Percentiles rank a stretch among this genome's conserved stretches.
phyloP scores from a whole-genome alignment of 2,113 vertebrate genomes.

The Lates calcarifer region DNA sequence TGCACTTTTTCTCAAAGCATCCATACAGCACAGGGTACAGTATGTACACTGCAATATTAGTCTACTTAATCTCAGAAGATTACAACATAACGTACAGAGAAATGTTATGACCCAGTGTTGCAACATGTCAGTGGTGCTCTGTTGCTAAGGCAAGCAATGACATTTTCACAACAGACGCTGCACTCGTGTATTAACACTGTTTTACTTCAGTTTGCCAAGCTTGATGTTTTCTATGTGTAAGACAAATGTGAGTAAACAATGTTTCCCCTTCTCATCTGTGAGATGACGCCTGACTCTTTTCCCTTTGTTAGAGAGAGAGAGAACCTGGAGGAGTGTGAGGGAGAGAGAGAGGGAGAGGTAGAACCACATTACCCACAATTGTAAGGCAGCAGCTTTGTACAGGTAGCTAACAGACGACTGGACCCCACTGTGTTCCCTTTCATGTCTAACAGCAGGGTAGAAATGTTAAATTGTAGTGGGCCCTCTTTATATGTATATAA shows the following conservation, averaged over 20 bases:
- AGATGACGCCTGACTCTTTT: constrained; percentile 18
- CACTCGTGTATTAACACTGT: constrained; percentile 28
- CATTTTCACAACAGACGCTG: constrained; percentile 14
- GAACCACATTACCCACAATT: constrained; percentile 43
- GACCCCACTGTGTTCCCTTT: constrained; percentile 71
- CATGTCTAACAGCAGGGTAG: constrained; percentile 76
- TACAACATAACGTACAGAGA: neutral
- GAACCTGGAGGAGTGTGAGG: neutral
- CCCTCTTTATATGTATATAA: constrained; percentile 77
- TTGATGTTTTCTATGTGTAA: constrained; percentile 23
- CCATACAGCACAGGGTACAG: neutral
- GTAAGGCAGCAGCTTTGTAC: constrained; percentile 66
- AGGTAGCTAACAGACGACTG: constrained; percentile 68
- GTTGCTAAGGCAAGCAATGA: neutral
- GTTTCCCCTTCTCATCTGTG: neutral
- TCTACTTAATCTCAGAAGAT: neutral
- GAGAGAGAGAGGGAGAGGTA: neutral
- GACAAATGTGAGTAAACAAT: constrained; percentile 46
- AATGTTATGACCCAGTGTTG: neutral
- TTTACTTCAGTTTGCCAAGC: constrained; percentile 36
- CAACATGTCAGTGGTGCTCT: neutral
- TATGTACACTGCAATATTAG: neutral
- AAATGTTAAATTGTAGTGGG: constrained; percentile 77
- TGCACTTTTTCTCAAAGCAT: neutral
- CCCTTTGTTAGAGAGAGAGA: constrained; percentile 51